Evolutionary conservation across 1,140 invertebrate genomes (phyloP).

Genomic region (Scaptomyza montana): DNA sequence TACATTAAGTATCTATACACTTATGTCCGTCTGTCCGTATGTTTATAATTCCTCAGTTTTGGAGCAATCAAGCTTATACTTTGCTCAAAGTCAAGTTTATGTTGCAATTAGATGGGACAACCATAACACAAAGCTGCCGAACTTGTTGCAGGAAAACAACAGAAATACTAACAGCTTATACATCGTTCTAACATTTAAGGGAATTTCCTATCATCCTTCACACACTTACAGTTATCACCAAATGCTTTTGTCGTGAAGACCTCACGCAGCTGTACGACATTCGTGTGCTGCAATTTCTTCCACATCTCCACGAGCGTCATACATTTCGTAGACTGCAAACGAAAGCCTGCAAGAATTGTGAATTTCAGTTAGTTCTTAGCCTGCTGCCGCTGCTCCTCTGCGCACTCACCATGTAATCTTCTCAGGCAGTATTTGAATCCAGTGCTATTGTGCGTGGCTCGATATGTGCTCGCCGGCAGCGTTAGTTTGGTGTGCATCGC

Average conservation of each 20-base stretch:
- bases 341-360: slow-evolving; percentile 84
- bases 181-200: too few species aligned
- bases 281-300: slow-evolving; percentile 96
- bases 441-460: slow-evolving; percentile 94
- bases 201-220: too few species aligned
- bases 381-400: not conserved
- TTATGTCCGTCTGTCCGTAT: too few species aligned
- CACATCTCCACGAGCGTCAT: slow-evolving; percentile 95
- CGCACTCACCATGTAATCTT: slow-evolving; percentile 90
- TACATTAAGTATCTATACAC: too few species aligned
- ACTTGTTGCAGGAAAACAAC: too few species aligned
- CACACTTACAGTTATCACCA: slow-evolving; percentile 95
- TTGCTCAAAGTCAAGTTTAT: too few species aligned
- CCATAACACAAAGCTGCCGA: too few species aligned
- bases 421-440: slow-evolving; percentile 94
- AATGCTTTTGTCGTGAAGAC: slow-evolving; percentile 98
- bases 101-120: too few species aligned
- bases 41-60: too few species aligned
- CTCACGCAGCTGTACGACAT: slow-evolving; percentile 95
- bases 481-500: slow-evolving; percentile 88
- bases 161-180: too few species aligned
- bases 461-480: slow-evolving; percentile 93
- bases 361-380: too few species aligned
- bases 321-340: slow-evolving; percentile 92
- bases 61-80: too few species aligned